Evolutionary conservation across 2,113 vertebrate species (phyloP).

Genomic region (Ailuropoda melanoleuca): DNA sequence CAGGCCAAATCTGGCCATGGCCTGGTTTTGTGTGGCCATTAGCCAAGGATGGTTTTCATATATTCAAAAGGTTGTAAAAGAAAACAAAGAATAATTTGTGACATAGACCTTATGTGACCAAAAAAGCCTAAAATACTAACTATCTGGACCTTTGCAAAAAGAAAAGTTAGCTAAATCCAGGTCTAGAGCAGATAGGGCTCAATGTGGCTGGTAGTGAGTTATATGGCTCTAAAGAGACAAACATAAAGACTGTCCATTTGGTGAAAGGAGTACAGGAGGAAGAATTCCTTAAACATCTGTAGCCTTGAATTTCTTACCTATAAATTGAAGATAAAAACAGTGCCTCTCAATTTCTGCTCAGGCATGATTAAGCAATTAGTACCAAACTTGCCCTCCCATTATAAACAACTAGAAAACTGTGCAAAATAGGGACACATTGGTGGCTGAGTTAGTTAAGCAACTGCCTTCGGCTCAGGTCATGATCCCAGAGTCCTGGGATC

Average conservation of each 20-base stretch:
- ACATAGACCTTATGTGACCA: not conserved
- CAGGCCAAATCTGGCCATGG: not conserved
- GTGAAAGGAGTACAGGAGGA: not conserved
- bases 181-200: not conserved
- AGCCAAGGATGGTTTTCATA: not conserved
- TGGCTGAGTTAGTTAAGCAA: too few relatives aligned
- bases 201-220: not conserved
- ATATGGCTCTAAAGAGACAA: not conserved
- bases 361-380: not conserved
- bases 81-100: not conserved
- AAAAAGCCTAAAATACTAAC: not conserved
- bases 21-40: not conserved
- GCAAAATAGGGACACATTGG: not conserved
- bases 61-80: not conserved
- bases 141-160: not conserved
- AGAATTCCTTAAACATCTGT: not conserved
- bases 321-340: constrained; percentile 8
- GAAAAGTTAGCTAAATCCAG: not conserved
- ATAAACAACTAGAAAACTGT: not conserved
- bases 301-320: not conserved
- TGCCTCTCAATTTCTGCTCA: constrained; percentile 11
- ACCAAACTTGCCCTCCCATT: not conserved
- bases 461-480: too few relatives aligned
- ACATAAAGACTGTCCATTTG: not conserved
- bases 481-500: too few relatives aligned